These are phyloP conservation scores for Xiphophorus hellerii DNA, from an alignment of 2,113 vertebrate species.

Conservation along the genomic window DNA sequence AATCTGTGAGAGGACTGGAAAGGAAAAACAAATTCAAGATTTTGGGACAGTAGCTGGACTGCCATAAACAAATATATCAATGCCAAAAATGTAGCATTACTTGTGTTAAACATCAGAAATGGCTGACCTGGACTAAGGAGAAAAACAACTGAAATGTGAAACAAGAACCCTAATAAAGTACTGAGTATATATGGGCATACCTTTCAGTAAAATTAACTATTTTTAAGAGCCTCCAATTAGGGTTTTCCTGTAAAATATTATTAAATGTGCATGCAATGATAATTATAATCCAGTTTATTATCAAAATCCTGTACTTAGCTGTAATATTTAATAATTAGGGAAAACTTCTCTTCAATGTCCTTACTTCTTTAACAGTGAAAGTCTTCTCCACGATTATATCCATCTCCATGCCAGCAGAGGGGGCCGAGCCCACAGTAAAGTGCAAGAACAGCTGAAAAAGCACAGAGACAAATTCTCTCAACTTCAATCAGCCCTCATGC, in stretches of 20 bases:
- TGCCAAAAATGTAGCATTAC: not conserved
- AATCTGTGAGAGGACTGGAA: too few species aligned
- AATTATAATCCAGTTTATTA: not conserved
- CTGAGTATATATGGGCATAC: not conserved
- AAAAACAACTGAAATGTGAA: too few species aligned
- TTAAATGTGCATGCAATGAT: too few species aligned
- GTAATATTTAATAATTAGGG: not conserved
- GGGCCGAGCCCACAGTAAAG: conserved; percentile 81
- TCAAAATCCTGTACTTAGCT: not conserved
- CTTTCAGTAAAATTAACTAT: not conserved
- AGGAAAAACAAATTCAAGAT: too few species aligned
- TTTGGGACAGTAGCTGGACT: too few species aligned
- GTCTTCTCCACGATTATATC: conserved; percentile 88
- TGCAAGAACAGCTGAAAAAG: conserved; percentile 87
- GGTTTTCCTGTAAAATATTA: not conserved
- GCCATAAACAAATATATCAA: not conserved
- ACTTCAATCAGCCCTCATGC: conserved; percentile 21
- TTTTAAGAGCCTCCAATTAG: not conserved
- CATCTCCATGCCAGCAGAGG: conserved; percentile 82
- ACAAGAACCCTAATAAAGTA: too few species aligned
- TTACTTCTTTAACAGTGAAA: conserved; percentile 86
- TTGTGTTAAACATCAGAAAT: too few species aligned
- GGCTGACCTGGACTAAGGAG: too few species aligned
- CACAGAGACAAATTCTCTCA: conserved; percentile 13
- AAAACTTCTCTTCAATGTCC: not conserved